phyloP scores from a whole-genome alignment of 2,113 vertebrate genomes.

The Amazona vittata region DNA sequence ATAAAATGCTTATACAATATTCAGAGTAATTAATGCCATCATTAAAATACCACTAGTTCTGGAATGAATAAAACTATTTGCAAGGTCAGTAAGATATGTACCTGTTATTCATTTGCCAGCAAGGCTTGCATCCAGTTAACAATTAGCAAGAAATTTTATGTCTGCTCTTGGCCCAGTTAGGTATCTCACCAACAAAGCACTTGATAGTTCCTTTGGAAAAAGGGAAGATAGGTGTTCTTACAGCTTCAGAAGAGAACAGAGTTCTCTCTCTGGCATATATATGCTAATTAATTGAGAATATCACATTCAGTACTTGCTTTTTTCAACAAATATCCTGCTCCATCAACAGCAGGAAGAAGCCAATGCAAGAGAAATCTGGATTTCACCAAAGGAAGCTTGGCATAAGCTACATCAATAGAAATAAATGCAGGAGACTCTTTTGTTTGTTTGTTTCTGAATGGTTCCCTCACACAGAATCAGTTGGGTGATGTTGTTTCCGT shows the following conservation, averaged over 20 bases:
- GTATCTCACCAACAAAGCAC: neutral
- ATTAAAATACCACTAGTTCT: neutral
- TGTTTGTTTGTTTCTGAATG: constrained; percentile 2
- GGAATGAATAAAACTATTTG: neutral
- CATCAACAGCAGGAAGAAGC: constrained; percentile 32
- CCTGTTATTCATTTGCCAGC: neutral
- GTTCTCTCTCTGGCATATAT: neutral
- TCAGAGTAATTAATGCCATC: neutral
- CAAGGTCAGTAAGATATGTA: accelerated
- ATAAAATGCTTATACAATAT: neutral
- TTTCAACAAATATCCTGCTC: constrained; percentile 52
- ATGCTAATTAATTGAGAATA: neutral
- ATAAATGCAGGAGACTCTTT: neutral
- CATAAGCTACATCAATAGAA: neutral
- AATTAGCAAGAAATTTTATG: neutral
- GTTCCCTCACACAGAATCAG: neutral
- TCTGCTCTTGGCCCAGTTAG: neutral
- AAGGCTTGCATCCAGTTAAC: neutral
- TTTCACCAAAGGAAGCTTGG: constrained; percentile 41
- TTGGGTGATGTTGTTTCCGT: constrained; percentile 32
- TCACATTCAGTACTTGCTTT: neutral
- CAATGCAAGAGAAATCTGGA: neutral
- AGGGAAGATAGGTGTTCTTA: neutral
- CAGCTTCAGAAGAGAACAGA: neutral
- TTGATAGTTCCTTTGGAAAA: neutral